Evolutionary conservation across 2,888 invertebrate species (phyloP).

Genomic region (Drosophila prolongata): DNA sequence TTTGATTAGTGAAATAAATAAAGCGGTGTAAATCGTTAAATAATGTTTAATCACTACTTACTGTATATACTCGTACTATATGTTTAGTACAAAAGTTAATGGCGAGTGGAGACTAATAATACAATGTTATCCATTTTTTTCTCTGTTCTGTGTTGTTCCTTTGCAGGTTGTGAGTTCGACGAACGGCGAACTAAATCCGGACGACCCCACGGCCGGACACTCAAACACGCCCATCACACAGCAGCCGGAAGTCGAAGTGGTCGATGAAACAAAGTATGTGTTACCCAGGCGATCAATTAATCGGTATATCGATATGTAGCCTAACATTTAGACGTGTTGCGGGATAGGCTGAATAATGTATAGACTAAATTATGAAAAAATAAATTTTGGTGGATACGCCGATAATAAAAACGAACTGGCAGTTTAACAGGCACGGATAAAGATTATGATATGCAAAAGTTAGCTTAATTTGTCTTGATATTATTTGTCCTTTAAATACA

Average conservation of each 20-base stretch:
- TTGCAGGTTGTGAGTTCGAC: constrained; percentile 97
- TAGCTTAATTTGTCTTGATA: too few species aligned
- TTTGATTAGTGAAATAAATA: constrained; percentile 38
- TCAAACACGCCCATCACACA: constrained; percentile 98
- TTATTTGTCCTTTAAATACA: too few species aligned
- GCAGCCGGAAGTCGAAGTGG: constrained; percentile 96
- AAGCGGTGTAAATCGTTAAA: constrained; percentile 29
- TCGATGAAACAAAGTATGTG: constrained; percentile 98
- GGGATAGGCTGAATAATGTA: background rate
- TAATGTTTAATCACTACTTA: constrained; percentile 51
- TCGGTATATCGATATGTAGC: constrained; percentile 39
- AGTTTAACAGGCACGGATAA: background rate
- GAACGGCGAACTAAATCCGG: constrained; percentile 96
- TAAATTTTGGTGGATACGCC: background rate
- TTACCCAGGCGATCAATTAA: constrained; percentile 27
- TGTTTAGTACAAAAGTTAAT: constrained; percentile 63
- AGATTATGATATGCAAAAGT: background rate
- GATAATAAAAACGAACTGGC: background rate
- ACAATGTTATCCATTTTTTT: constrained; percentile 38
- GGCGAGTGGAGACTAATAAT: constrained; percentile 40
- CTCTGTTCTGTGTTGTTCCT: constrained; percentile 31
- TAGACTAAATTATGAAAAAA: background rate
- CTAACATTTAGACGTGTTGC: background rate
- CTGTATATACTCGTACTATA: constrained; percentile 40
- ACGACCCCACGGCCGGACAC: constrained; percentile 98